phyloP scores from a whole-genome alignment of 2,797 vertebrate genomes.

The Pteronotus mesoamericanus region DNA sequence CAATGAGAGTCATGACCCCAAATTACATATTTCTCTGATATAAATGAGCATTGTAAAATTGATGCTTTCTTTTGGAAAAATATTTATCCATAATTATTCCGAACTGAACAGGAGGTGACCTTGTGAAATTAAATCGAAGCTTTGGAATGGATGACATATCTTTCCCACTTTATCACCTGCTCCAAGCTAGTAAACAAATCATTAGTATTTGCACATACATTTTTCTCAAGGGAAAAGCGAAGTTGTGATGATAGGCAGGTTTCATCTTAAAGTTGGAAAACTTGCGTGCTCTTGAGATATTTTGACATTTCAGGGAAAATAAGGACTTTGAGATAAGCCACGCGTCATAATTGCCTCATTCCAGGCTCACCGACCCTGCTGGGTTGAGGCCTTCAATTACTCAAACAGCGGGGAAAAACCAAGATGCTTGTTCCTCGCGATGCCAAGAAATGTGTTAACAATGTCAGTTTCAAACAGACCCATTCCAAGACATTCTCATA shows the following conservation, averaged over 20 bases:
- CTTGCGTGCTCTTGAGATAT: background rate
- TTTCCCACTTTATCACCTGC: background rate
- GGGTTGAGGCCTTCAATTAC: slow-evolving; percentile 31
- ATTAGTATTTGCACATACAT: background rate
- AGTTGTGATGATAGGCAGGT: background rate
- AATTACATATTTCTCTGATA: background rate
- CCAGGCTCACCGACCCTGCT: background rate
- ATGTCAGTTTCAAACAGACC: background rate
- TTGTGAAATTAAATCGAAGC: background rate
- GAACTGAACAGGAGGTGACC: background rate
- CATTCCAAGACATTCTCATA: background rate
- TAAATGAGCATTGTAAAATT: background rate
- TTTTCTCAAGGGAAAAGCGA: background rate
- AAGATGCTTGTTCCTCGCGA: background rate
- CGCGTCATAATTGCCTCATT: slow-evolving; percentile 20
- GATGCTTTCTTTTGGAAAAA: background rate
- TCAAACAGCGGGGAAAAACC: background rate
- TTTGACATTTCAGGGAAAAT: slow-evolving; percentile 40
- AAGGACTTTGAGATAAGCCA: slow-evolving; percentile 3
- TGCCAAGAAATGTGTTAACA: background rate
- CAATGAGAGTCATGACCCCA: background rate
- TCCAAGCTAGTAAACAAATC: background rate
- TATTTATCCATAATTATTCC: background rate
- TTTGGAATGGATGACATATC: background rate
- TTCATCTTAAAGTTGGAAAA: slow-evolving; percentile 6